Conservation (phyloP, 2,797 vertebrate genomes). For the Enoplosus armatus region DNA sequence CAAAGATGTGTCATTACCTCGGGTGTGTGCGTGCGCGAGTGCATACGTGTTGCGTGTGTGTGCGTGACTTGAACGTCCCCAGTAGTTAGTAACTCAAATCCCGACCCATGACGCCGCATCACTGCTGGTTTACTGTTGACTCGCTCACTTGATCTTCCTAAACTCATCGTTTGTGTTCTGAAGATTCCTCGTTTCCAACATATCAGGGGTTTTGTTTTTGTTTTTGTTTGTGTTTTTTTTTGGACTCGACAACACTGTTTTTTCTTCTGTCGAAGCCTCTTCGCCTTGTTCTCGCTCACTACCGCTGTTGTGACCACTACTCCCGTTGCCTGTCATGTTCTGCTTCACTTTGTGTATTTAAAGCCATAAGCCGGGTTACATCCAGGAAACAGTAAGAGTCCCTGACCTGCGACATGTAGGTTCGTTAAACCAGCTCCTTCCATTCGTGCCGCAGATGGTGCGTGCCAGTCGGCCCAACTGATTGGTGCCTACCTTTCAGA, state of each 20-base stretch:
- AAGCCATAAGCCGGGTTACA: conserved; percentile 26
- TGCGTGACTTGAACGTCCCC: conserved; percentile 48
- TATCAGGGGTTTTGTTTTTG: conserved; percentile 57
- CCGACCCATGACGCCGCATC: conserved; percentile 56
- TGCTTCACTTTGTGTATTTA: conserved; percentile 30
- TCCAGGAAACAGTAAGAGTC: conserved; percentile 3
- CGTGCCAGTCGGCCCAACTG: background rate
- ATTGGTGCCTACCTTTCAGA: conserved; percentile 13
- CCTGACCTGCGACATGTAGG: conserved; percentile 1
- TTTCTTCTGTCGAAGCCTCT: conserved; percentile 27
- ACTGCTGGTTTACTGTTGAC: conserved; percentile 48
- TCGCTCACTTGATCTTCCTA: conserved; percentile 39
- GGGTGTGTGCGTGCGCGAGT: conserved; percentile 28
- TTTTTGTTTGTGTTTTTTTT: too few relatives aligned
- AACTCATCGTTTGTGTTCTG: conserved; percentile 39
- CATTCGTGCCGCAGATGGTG: conserved; percentile 5
- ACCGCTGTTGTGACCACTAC: conserved; percentile 24
- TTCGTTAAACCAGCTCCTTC: background rate
- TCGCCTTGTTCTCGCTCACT: conserved; percentile 8
- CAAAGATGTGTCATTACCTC: conserved; percentile 69
- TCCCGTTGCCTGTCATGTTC: background rate
- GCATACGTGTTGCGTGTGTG: conserved; percentile 16
- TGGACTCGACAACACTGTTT: conserved; percentile 38
- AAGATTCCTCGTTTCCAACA: conserved; percentile 48
- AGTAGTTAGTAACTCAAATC: conserved; percentile 66